These are phyloP conservation scores for Drosophila subsilvestris DNA, from an alignment of 2,888 invertebrate genomes.

Conservation along the genomic window DNA sequence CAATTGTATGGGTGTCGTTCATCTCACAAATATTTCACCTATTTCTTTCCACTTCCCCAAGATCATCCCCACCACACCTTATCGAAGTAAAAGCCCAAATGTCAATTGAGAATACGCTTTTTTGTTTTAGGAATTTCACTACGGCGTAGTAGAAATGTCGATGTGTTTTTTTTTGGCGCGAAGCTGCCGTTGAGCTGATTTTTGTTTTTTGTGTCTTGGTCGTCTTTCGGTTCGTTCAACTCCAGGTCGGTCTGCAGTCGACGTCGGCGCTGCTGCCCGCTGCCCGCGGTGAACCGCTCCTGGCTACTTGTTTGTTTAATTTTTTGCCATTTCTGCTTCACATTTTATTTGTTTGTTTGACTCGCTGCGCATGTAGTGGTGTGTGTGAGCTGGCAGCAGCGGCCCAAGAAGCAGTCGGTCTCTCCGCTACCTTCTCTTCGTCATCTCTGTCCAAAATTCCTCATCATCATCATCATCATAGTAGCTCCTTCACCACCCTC, in stretches of 20 bases:
- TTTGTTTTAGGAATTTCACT: conserved; percentile 60
- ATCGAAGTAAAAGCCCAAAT: conserved; percentile 5
- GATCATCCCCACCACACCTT: not conserved
- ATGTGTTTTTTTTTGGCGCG: conserved; percentile 58
- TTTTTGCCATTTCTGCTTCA: conserved; percentile 82
- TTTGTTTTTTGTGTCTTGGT: conserved; percentile 41
- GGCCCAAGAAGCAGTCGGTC: conserved; percentile 56
- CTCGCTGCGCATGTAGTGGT: conserved; percentile 74
- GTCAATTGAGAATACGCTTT: conserved; percentile 5
- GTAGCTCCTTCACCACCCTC: not conserved
- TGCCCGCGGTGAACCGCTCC: conserved; percentile 73
- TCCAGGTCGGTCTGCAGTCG: conserved; percentile 42
- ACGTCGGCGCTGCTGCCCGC: conserved; percentile 5
- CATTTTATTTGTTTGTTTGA: conserved; percentile 83
- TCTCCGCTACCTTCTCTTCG: conserved; percentile 36
- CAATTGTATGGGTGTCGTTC: no score
- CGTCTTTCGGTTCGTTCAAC: conserved; percentile 74
- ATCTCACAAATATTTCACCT: not conserved
- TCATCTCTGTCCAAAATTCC: conserved; percentile 12
- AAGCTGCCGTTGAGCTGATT: conserved; percentile 27
- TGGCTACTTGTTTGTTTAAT: conserved; percentile 83
- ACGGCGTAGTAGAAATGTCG: conserved; percentile 74
- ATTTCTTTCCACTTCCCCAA: not conserved
- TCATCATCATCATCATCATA: conserved; percentile 2
- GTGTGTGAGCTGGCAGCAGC: conserved; percentile 42